Base-by-base conservation (phyloP, 2,113 vertebrate genomes). In the Mungos mungo region DNA sequence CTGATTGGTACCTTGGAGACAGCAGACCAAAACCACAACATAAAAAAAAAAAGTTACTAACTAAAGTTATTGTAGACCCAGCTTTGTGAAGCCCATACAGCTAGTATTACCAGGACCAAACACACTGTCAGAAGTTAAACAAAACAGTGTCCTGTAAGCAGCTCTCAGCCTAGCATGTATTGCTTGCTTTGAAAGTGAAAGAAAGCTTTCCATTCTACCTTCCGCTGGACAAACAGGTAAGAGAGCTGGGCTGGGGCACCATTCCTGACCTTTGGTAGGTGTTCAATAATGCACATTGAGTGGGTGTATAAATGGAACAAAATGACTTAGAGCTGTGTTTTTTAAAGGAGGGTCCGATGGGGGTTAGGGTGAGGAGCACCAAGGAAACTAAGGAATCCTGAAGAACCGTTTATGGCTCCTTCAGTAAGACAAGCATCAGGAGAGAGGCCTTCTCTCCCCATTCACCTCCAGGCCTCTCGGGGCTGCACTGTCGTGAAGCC, bases 101-200 rank as follows among this genome's bases (percentile, higher is more conserved):
- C 76, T 71, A 77, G 60, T 77, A 93, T 47, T 47, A 77, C 94
- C 82, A 54, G 93, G 72, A 72, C 68, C 87, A 88, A 93, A 74
- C 93, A 90, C 90, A 77, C 38, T 33, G 84, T 66, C 50, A 71
- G 38, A 91, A 35, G 95, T 69, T 77, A 91, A 87, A 79, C 92
- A 94, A 89, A 93, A 76, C 63, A 84, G 92, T 71, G 84, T 84
- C 71, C 35, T 83, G 4, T 15, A 89, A 54, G 68, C n/a, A 50
- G n/a, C 68, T 71, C 4, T 80, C 92, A 95, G 54, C 86, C 66
- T 81, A 90, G 80, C 38, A 23, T 33, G 85, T 29, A 33, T 19
- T 89, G 72, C 93, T 97, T 93, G 90, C 80, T 72, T 79, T 95
- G 95, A 97, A 96, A 96, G 89, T 72, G 83, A 95, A 93, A 95